A percentile compares a stretch with the other conserved stretches of the same genome.
phyloP scores from a whole-genome alignment of 2,113 vertebrate genomes.

The Anhinga rufa region DNA sequence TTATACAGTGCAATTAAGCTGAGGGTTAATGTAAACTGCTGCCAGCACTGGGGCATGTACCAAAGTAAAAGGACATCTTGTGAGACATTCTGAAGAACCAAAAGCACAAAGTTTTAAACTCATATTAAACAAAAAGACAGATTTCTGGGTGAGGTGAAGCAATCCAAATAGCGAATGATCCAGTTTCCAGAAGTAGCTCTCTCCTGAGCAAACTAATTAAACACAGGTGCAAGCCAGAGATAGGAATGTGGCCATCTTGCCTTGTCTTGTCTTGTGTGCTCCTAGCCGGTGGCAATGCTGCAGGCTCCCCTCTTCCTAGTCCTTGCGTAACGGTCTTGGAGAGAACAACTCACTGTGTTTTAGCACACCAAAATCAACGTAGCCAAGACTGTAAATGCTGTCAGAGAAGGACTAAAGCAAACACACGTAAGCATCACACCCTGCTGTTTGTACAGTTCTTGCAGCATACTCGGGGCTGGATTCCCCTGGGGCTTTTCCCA shows the following conservation, averaged over 20 bases:
- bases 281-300: neutral
- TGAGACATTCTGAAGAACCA: neutral
- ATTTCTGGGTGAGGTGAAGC: neutral
- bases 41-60: neutral
- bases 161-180: neutral
- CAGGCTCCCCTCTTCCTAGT: neutral
- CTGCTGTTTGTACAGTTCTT: neutral
- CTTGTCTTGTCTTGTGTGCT: neutral
- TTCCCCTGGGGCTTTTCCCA: neutral
- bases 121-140: neutral
- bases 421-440: neutral
- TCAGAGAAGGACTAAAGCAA: neutral
- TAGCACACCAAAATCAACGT: neutral
- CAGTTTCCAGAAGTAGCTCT: neutral
- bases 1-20: conserved; percentile 20
- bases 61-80: neutral
- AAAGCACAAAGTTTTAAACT: neutral
- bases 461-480: accelerated
- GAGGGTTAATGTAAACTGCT: neutral
- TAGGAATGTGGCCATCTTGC: neutral
- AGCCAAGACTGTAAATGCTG: neutral
- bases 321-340: neutral
- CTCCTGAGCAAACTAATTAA: neutral
- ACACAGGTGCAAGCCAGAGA: neutral
- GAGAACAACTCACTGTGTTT: neutral